Evolutionary conservation across 2,888 invertebrate species (phyloP).

Genomic region (Rhodophaea formosa): DNA sequence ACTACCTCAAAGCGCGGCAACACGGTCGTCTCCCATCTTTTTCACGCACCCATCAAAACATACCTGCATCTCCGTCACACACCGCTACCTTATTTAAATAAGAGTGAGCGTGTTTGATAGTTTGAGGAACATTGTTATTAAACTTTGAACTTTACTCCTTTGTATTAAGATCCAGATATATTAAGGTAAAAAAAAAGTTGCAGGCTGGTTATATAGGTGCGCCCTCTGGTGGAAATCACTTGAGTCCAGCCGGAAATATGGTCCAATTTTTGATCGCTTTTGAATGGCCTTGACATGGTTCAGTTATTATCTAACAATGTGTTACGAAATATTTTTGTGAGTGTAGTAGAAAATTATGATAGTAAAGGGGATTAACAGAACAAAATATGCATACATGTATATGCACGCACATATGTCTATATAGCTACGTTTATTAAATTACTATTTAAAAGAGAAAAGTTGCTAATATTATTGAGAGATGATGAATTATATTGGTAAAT

Average conservation of each 20-base stretch:
- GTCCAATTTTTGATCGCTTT: constrained; percentile 51
- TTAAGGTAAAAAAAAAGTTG: constrained; percentile 43
- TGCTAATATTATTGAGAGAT: too few species aligned
- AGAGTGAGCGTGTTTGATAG: constrained; percentile 62
- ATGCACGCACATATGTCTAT: too few species aligned
- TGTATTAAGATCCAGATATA: constrained; percentile 40
- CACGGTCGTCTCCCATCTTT: constrained; percentile 57
- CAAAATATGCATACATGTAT: too few species aligned
- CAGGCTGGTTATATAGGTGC: constrained; percentile 60
- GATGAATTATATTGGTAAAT: too few species aligned
- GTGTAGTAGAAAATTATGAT: too few species aligned
- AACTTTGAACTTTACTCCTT: constrained; percentile 46
- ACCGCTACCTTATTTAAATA: constrained; percentile 79
- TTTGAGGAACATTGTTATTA: constrained; percentile 29
- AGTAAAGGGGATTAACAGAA: too few species aligned
- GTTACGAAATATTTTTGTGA: background rate
- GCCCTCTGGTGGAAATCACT: constrained; percentile 59
- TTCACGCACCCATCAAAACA: constrained; percentile 53
- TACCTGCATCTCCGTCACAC: constrained; percentile 55
- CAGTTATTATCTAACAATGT: constrained; percentile 1
- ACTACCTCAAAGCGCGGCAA: constrained; percentile 67
- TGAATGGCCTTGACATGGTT: constrained; percentile 40
- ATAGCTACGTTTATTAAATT: too few species aligned
- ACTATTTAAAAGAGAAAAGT: too few species aligned
- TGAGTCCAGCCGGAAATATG: constrained; percentile 67